A percentile compares a stretch with the other conserved stretches of the same genome.
These are phyloP conservation scores for Oegoconia quadripuncta DNA, from an alignment of 2,888 invertebrate genomes.

Conservation along the genomic window DNA sequence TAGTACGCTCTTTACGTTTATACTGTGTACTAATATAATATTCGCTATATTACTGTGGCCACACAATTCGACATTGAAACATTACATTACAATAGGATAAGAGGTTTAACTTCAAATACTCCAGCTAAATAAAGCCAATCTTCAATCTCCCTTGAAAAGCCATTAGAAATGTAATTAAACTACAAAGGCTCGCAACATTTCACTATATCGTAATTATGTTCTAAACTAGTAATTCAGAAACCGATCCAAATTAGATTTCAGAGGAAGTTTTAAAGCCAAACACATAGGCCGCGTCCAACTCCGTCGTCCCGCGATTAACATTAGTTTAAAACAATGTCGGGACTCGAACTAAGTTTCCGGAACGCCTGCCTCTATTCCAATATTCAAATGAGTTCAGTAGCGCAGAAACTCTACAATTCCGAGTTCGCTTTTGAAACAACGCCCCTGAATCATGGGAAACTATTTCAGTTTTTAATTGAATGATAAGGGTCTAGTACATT, in stretches of 20 bases:
- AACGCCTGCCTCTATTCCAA: conserved; percentile 42
- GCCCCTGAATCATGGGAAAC: background rate
- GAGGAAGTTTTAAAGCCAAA: conserved; percentile 39
- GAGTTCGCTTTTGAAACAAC: conserved; percentile 1
- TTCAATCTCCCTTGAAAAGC: conserved; percentile 14
- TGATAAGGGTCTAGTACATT: background rate
- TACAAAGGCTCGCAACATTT: conserved; percentile 37
- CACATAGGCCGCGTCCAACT: conserved; percentile 39
- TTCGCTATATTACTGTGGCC: no score
- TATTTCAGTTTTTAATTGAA: conserved; percentile 3
- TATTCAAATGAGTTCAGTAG: conserved; percentile 60
- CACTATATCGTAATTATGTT: conserved; percentile 49
- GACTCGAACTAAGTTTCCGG: conserved; percentile 40
- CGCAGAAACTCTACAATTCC: conserved; percentile 43
- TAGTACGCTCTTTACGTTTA: no score
- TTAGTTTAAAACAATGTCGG: conserved; percentile 56
- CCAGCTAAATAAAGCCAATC: conserved; percentile 5
- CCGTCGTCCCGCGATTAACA: conserved; percentile 51
- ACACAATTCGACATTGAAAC: no score
- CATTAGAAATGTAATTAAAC: conserved; percentile 28
- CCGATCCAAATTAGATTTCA: conserved; percentile 48
- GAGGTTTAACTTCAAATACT: no score
- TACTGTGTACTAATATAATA: no score
- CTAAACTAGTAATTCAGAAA: conserved; percentile 35
- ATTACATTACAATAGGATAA: no score